Base-by-base conservation (phyloP, 2,113 vertebrate genomes). In the Dipodomys merriami region DNA sequence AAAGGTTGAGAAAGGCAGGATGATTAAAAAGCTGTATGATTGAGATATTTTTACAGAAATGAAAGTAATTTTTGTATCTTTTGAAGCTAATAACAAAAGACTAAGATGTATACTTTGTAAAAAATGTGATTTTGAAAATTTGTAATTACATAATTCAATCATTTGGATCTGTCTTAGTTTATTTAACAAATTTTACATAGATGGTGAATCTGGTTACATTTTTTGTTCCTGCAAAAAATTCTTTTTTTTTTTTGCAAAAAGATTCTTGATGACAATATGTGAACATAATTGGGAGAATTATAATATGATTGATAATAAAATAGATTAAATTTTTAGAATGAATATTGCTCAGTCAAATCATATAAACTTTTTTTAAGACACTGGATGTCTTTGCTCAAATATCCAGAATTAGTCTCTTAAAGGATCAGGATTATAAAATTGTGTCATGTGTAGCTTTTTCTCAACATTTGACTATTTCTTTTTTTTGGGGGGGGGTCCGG, bases 161-260 rank as follows among this genome's bases (percentile, higher is more conserved):
- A 60, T 82, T 84, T 82, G 12, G 12, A 49, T 60, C 6, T 46
- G 67, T 49, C 44, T 46, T 81, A 81, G 87, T 74, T 79, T 67
- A 83, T 86, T 81, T 78, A 74, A 68, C 22, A 11, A 62, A 67
- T 49, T 88, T 76, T 30, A 16, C 49, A 35, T 25, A 77, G 39
- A 39, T 81, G 23, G 44, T 77, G 65, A 93, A 88, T 94, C 84
- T n/a, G 29, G 46, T 86, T 84, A 68, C 2, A 44, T 77, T 78
- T 49, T 80, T 84, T 81, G 30, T 92, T 69, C 68, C 65, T 87
- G 25, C 5, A 78, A 95, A 67, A 18, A 65, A 78, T 62, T 86
- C 27, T 57, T 91, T 12, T 49, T 49, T 49, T 49, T 39, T 39
- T 39, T 6, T 39, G 39, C 39, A 39, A 39, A 39, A 39, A 5